Percentiles rank a stretch among this genome's conserved stretches.
phyloP scores from a whole-genome alignment of 2,888 invertebrate genomes.

The Helicoverpa assulta region DNA sequence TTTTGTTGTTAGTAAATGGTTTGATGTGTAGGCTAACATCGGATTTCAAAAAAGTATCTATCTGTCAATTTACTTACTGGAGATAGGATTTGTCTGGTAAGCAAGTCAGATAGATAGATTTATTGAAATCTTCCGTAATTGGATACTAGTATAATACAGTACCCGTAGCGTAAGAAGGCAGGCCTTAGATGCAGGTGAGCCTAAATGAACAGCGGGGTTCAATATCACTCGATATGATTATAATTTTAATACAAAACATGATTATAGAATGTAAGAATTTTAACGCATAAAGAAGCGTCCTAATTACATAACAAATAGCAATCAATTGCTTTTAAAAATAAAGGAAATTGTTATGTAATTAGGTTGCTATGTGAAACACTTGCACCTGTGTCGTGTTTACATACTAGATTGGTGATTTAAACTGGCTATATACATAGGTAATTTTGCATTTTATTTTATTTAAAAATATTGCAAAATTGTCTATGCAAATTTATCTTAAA shows the following conservation, averaged over 20 bases:
- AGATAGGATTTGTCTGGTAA: too few species aligned
- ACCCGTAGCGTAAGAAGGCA: constrained; percentile 18
- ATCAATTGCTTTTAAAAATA: not conserved
- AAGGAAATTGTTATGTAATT: not conserved
- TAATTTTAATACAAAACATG: constrained; percentile 8
- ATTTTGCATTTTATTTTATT: constrained; percentile 14
- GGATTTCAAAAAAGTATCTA: constrained; percentile 18
- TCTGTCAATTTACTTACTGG: too few species aligned
- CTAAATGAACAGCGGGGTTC: not conserved
- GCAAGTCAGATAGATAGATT: too few species aligned
- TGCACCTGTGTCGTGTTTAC: constrained; percentile 14
- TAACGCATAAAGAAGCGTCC: not conserved
- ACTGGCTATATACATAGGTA: not conserved
- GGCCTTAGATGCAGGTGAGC: constrained; percentile 31
- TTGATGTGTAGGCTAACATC: constrained; percentile 50
- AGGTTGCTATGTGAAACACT: not conserved
- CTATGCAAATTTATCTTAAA: not conserved
- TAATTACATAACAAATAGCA: not conserved
- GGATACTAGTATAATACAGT: not conserved
- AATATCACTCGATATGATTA: constrained; percentile 9
- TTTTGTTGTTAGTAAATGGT: constrained; percentile 32
- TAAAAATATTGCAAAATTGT: constrained; percentile 17
- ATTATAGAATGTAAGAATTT: constrained; percentile 8
- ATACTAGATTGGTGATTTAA: constrained; percentile 4
- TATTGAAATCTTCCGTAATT: too few species aligned